Evolutionary conservation across 1,140 invertebrate genomes (phyloP).

Genomic region (Cydia pomonella): DNA sequence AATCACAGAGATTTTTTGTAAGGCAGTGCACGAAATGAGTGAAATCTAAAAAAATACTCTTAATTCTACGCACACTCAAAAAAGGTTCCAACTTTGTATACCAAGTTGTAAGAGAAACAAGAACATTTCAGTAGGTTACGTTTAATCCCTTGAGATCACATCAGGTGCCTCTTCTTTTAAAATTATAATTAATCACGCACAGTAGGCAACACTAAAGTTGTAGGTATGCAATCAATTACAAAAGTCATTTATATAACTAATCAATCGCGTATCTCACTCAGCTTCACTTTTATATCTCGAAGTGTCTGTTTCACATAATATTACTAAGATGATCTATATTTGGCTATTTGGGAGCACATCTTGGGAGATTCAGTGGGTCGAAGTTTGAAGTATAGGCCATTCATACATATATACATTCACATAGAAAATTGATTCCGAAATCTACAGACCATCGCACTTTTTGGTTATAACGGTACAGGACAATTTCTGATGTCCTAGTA

Average conservation of each 20-base stretch:
- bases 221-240: conserved; percentile 46
- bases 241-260: conserved; percentile 34
- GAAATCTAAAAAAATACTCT: conserved; percentile 40
- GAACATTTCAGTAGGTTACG: conserved; percentile 49
- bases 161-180: conserved; percentile 50
- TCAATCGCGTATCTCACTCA: conserved; percentile 15
- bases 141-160: conserved; percentile 70
- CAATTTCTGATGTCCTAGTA: conserved; percentile 16
- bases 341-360: conserved; percentile 52
- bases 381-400: conserved; percentile 58
- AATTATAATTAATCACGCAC: conserved; percentile 64
- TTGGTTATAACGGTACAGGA: conserved; percentile 37
- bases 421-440: conserved; percentile 35
- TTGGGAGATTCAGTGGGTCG: conserved; percentile 42
- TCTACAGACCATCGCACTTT: conserved; percentile 47
- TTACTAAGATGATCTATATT: conserved; percentile 56
- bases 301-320: conserved; percentile 40
- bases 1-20: conserved; percentile 46
- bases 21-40: conserved; percentile 62
- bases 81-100: conserved; percentile 38
- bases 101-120: conserved; percentile 30
- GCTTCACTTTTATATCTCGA: conserved; percentile 35
- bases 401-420: conserved; percentile 52
- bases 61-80: conserved; percentile 48
- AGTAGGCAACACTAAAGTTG: conserved; percentile 59